Percentiles rank a stretch among this genome's conserved stretches.
Evolutionary conservation across 2,797 vertebrate genomes (phyloP).

Genomic region (Halcyon chelicuti): DNA sequence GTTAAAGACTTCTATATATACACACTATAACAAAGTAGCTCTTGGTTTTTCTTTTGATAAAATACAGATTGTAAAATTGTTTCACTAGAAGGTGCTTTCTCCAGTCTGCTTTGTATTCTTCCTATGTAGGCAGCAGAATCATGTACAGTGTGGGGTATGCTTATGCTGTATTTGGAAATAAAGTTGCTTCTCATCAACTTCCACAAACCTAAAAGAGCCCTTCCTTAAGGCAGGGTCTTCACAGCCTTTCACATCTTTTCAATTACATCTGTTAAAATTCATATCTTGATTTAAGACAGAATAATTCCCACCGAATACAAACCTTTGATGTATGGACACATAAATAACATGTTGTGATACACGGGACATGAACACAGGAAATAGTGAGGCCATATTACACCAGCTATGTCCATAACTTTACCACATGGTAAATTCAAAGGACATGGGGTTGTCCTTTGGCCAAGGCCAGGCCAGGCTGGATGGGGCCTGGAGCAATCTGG

Average conservation of each 20-base stretch:
- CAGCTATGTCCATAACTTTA: neutral
- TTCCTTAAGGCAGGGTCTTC: neutral
- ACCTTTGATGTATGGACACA: rapidly evolving
- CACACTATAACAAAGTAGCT: neutral
- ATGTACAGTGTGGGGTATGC: rapidly evolving
- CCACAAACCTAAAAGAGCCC: neutral
- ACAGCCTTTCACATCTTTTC: neutral
- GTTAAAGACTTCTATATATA: neutral
- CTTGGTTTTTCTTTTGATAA: neutral
- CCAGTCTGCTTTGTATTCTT: neutral
- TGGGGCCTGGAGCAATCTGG: neutral
- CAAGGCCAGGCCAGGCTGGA: neutral
- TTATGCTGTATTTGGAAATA: neutral
- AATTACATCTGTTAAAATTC: neutral
- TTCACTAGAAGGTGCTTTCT: neutral
- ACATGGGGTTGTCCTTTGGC: neutral
- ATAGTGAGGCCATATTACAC: neutral
- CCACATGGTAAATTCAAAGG: neutral
- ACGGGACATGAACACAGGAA: neutral
- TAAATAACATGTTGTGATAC: rapidly evolving
- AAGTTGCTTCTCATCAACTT: neutral
- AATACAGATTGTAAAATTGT: neutral
- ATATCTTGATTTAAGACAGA: neutral
- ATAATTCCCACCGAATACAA: neutral
- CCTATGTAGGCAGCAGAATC: neutral